Evolutionary conservation across 2,888 invertebrate species (phyloP).

Genomic region (Pollenia labialis): DNA sequence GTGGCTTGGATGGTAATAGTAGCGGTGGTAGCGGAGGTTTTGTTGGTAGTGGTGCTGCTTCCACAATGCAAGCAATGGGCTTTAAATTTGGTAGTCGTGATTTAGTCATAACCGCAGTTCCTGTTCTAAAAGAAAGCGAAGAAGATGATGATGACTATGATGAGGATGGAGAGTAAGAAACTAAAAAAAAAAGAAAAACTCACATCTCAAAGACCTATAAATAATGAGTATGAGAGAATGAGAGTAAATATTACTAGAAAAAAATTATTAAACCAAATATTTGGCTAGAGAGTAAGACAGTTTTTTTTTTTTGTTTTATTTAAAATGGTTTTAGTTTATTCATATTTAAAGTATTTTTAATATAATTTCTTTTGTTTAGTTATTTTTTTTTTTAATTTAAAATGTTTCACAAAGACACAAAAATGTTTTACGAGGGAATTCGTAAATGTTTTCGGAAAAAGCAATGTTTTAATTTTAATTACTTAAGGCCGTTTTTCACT

Average conservation of each 20-base stretch:
- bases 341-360: neutral
- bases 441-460: too few species aligned
- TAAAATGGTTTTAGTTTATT: constrained; percentile 41
- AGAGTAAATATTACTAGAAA: constrained; percentile 19
- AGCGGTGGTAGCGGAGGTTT: constrained; percentile 75
- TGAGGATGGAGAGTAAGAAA: constrained; percentile 76
- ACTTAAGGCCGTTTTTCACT: too few species aligned
- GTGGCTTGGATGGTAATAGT: constrained; percentile 73
- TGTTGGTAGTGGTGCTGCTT: constrained; percentile 36
- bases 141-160: constrained; percentile 82
- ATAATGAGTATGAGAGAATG: neutral
- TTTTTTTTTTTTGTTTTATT: constrained; percentile 28
- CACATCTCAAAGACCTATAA: neutral
- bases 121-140: constrained; percentile 80
- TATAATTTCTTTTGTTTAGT: neutral
- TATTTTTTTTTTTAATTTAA: neutral
- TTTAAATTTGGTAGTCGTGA: constrained; percentile 81
- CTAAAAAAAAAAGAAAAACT: neutral
- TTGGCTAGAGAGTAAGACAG: constrained; percentile 62
- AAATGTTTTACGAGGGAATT: neutral
- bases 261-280: constrained; percentile 59
- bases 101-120: constrained; percentile 81
- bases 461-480: too few species aligned
- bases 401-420: neutral
- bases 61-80: constrained; percentile 58